Evolutionary conservation across 2,888 invertebrate genomes (phyloP).

Genomic region (Eurytoma californica): DNA sequence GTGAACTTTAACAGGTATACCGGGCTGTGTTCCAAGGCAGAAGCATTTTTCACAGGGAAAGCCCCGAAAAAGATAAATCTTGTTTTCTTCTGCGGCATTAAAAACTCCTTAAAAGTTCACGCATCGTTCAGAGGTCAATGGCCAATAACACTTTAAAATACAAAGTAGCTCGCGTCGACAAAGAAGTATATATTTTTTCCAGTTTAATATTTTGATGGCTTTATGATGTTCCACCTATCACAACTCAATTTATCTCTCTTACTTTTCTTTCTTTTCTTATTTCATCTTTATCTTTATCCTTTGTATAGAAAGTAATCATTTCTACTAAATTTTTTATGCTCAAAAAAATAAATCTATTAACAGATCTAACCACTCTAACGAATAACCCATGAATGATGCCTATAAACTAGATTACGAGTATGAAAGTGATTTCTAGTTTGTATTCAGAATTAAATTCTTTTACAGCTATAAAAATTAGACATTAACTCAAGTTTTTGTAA

Average conservation of each 20-base stretch:
- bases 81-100: conserved; percentile 39
- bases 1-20: conserved; percentile 31
- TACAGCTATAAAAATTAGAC: too few species aligned
- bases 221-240: conserved; percentile 27
- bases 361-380: too few species aligned
- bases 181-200: conserved; percentile 11
- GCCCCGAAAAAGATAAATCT: conserved; percentile 46
- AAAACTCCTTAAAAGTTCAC: conserved; percentile 43
- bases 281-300: not conserved
- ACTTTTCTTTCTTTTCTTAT: not conserved
- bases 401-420: too few species aligned
- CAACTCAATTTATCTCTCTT: conserved; percentile 8
- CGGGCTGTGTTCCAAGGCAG: not conserved
- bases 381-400: too few species aligned
- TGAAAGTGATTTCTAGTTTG: too few species aligned
- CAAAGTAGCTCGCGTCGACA: conserved; percentile 20
- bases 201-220: conserved; percentile 47
- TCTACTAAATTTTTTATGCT: not conserved
- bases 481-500: too few species aligned
- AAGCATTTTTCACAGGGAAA: not conserved
- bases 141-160: conserved; percentile 29
- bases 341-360: too few species aligned
- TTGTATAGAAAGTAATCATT: not conserved
- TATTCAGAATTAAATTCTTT: too few species aligned
- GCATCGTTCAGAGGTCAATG: conserved; percentile 30